These are phyloP conservation scores for Zaprionus obscuricornis DNA, from an alignment of 2,888 invertebrate genomes.

Conservation along the genomic window DNA sequence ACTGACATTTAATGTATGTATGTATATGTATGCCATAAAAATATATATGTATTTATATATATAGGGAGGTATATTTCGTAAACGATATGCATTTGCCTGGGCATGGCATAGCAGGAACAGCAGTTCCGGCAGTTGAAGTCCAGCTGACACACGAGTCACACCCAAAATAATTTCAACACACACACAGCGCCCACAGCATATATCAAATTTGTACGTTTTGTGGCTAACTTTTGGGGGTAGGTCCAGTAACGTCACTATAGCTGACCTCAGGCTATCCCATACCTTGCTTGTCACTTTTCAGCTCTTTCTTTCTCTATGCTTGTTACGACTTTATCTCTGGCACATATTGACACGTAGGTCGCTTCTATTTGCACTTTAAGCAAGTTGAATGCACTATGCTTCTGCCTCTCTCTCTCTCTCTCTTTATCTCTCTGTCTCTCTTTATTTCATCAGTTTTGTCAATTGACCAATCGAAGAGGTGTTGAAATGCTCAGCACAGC, in stretches of 20 bases:
- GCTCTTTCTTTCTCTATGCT: neutral
- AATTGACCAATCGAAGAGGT: too few relatives aligned
- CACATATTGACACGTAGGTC: constrained; percentile 40
- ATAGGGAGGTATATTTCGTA: too few relatives aligned
- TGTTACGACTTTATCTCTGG: constrained; percentile 42
- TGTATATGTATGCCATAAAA: too few relatives aligned
- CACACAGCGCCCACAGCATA: too few relatives aligned
- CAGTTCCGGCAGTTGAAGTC: constrained; percentile 2
- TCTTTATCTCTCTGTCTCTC: too few relatives aligned
- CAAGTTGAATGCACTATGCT: constrained; percentile 61
- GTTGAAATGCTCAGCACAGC: constrained; percentile 51
- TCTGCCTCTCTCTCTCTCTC: too few relatives aligned
- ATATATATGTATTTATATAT: too few relatives aligned
- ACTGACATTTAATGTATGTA: too few relatives aligned
- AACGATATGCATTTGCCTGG: too few relatives aligned
- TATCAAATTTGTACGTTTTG: constrained; percentile 60
- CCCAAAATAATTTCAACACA: constrained; percentile 58
- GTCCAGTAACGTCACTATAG: constrained; percentile 26
- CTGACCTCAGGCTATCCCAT: constrained; percentile 43
- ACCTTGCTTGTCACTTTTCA: neutral
- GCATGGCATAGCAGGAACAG: neutral
- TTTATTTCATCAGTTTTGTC: too few relatives aligned
- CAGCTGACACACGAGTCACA: constrained; percentile 44
- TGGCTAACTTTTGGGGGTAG: constrained; percentile 50
- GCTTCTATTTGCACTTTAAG: constrained; percentile 49